Conservation (phyloP, 2,888 invertebrate species). For the Phoenoteleia sp. region DNA sequence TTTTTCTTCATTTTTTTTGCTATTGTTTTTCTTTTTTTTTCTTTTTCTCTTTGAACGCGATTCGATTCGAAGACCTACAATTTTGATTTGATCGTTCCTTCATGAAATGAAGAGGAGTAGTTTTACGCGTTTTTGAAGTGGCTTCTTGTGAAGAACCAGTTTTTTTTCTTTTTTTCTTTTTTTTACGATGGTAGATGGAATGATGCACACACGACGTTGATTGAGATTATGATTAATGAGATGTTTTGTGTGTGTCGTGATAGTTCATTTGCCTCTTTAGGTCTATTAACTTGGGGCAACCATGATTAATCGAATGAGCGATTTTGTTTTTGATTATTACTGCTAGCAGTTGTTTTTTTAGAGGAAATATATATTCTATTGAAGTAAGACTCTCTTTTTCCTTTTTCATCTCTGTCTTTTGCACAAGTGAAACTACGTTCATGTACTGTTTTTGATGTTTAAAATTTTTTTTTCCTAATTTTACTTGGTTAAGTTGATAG, state of each 20-base stretch:
- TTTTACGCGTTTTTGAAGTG: slow-evolving; percentile 40
- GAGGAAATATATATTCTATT: slow-evolving; percentile 68
- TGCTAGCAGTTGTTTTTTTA: slow-evolving; percentile 24
- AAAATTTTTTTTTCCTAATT: no score
- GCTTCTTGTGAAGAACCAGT: slow-evolving; percentile 19
- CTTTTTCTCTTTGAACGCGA: background rate
- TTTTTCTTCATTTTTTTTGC: slow-evolving; percentile 16
- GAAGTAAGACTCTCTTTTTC: slow-evolving; percentile 55
- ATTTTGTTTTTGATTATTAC: slow-evolving; percentile 36
- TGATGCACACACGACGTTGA: slow-evolving; percentile 30
- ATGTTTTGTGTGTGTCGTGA: slow-evolving; percentile 5
- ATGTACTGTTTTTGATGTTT: no score
- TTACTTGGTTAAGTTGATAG: no score
- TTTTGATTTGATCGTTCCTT: slow-evolving; percentile 7
- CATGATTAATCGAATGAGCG: slow-evolving; percentile 1
- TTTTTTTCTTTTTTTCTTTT: slow-evolving; percentile 16
- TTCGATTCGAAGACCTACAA: slow-evolving; percentile 17
- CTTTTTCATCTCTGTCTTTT: no score
- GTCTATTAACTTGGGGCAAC: slow-evolving; percentile 30
- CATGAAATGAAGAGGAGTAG: slow-evolving; percentile 17
- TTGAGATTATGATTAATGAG: background rate
- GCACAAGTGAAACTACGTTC: no score
- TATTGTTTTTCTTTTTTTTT: slow-evolving; percentile 19
- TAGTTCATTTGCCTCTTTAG: slow-evolving; percentile 26
- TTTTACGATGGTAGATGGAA: background rate